Base-by-base conservation (phyloP, 2,888 invertebrate species). In the Leptogaster cylindrica region DNA sequence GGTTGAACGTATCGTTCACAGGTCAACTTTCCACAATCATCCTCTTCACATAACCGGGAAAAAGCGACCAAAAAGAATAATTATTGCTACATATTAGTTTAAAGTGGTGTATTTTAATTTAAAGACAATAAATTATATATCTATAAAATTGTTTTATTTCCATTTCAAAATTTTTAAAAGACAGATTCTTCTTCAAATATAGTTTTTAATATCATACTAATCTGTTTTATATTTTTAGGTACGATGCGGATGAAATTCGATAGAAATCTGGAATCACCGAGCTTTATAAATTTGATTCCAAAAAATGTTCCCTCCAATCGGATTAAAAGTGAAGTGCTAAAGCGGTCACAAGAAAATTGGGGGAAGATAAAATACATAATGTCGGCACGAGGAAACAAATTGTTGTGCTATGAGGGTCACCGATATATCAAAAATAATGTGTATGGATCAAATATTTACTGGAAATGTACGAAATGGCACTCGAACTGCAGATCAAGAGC, bases 381-480 rank as follows among this genome's bases (percentile, higher is more conserved):
- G 41, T 79, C 79, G 2, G 73, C 77, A 0, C 75, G 79, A 1
- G 80, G 81, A 2, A 81, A 80, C 69, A 76, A 77, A 50, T 70
- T 81, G 2, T 68, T 81, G n/a, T 76, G 73, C 41, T 79, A 76
- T 67, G 76, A 77, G n/a, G 79, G 77, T 2, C 78, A 81, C 73
- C 78, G 80, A 20, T 81, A 79, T 66, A 77, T 81, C 20, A 77
- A 77, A 44, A 81, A 81, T 52, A 81, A 81, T 64, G 74, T 76
- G 27, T 80, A 81, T 72, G 80, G 80, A 58, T 74, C 77, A 3
- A 81, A 79, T 69, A 74, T 79, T 6, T 81, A 81, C 68, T 81
- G 81, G 81, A 81, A 81, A 72, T 81, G 81, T 73, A 76, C 80
- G 39, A 80, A 79, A 68, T 81, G 81, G 81, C 81, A 81, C 69